A percentile compares a stretch with the other conserved stretches of the same genome.
Conservation (phyloP, 1,140 invertebrate species). For the Ericerus pela region DNA sequence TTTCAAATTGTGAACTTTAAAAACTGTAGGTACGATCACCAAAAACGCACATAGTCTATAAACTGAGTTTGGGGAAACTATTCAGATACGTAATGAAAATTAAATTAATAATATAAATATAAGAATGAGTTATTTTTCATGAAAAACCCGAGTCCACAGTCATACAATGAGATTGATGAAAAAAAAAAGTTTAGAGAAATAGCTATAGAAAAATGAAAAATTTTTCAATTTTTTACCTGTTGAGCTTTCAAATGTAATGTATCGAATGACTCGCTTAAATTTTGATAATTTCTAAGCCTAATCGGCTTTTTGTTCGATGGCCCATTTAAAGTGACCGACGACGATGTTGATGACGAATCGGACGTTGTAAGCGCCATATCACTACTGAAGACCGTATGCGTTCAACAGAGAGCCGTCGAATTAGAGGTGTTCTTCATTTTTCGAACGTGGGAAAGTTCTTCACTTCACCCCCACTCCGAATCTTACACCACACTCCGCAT, state of each 20-base stretch:
- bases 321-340: constrained; percentile 3
- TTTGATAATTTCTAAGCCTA: constrained; percentile 3
- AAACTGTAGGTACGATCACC: too few relatives aligned
- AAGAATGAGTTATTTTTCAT: too few relatives aligned
- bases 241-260: not conserved
- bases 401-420: constrained; percentile 9
- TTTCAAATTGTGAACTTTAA: too few relatives aligned
- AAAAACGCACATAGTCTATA: too few relatives aligned
- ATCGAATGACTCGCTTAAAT: not conserved
- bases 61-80: too few relatives aligned
- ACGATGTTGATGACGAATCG: constrained; percentile 6
- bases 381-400: constrained; percentile 8
- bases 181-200: not conserved
- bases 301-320: not conserved
- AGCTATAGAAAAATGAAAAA: not conserved
- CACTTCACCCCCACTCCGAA: too few relatives aligned
- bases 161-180: not conserved
- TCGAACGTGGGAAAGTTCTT: constrained; percentile 4
- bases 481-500: not conserved
- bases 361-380: constrained; percentile 10
- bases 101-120: too few relatives aligned
- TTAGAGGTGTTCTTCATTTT: constrained; percentile 8
- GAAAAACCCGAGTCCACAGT: too few relatives aligned
- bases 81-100: too few relatives aligned
- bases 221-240: constrained; percentile 1